These are phyloP conservation scores for Spilosoma lubricipeda DNA, from an alignment of 2,888 invertebrate species.

Conservation along the genomic window DNA sequence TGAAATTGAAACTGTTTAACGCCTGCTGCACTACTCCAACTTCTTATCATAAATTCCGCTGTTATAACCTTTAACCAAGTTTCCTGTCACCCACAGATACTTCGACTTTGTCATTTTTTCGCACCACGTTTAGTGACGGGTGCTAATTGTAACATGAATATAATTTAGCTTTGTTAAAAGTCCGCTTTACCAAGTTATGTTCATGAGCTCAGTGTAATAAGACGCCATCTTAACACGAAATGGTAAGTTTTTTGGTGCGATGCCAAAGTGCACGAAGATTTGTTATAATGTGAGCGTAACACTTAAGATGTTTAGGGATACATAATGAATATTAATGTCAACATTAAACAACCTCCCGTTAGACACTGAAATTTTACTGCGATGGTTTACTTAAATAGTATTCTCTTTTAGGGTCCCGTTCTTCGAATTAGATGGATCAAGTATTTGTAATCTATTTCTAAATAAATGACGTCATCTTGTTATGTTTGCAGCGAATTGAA, in stretches of 20 bases:
- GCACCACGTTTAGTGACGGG: slow-evolving; percentile 51
- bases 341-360: slow-evolving; percentile 24
- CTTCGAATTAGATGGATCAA: neutral
- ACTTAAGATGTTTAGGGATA: slow-evolving; percentile 37
- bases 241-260: slow-evolving; percentile 48
- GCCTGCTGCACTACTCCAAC: slow-evolving; percentile 60
- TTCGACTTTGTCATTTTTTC: slow-evolving; percentile 59
- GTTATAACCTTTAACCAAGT: slow-evolving; percentile 74
- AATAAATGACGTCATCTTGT: too few relatives aligned
- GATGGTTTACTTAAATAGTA: slow-evolving; percentile 14
- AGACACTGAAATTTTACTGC: slow-evolving; percentile 11
- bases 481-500: neutral
- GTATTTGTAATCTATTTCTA: neutral
- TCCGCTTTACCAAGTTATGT: slow-evolving; percentile 47
- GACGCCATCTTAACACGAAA: slow-evolving; percentile 47
- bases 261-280: slow-evolving; percentile 54
- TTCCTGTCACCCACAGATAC: slow-evolving; percentile 69
- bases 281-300: slow-evolving; percentile 35
- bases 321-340: slow-evolving; percentile 35
- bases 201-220: slow-evolving; percentile 49
- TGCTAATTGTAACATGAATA: slow-evolving; percentile 57
- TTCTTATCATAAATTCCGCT: slow-evolving; percentile 72
- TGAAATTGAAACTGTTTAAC: slow-evolving; percentile 57
- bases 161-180: slow-evolving; percentile 53
- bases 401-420: neutral